phyloP scores from a whole-genome alignment of 2,113 vertebrate genomes.

The Himantopus leucocephalus region DNA sequence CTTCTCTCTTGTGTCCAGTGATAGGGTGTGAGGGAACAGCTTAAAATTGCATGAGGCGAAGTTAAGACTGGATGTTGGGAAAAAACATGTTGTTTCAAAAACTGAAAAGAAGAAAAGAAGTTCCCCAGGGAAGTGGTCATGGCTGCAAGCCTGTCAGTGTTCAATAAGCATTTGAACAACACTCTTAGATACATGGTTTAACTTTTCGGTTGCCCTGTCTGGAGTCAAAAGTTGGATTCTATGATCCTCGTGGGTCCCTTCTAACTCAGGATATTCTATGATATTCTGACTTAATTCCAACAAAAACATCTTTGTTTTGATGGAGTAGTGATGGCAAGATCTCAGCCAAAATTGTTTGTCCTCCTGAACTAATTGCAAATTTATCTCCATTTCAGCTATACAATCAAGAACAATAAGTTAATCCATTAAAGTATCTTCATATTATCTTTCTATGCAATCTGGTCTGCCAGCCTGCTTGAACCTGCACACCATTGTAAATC shows the following conservation, averaged over 20 bases:
- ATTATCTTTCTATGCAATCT: not conserved
- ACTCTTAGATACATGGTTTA: not conserved
- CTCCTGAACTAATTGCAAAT: not conserved
- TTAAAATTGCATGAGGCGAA: not conserved
- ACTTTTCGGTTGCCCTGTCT: not conserved
- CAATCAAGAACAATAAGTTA: not conserved
- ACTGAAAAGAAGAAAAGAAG: not conserved
- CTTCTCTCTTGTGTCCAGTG: not conserved
- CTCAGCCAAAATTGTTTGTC: not conserved
- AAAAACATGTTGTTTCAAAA: not conserved
- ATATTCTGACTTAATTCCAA: not conserved
- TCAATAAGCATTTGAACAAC: not conserved
- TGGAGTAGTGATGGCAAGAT: not conserved
- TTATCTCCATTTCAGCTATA: not conserved
- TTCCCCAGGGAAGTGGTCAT: not conserved
- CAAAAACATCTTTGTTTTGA: not conserved
- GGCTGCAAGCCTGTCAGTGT: not conserved
- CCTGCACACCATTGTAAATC: not conserved
- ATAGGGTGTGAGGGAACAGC: not conserved
- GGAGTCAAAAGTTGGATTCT: not conserved
- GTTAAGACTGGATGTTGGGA: not conserved
- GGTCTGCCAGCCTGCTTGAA: not conserved
- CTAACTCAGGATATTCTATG: not conserved
- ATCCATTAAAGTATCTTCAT: not conserved
- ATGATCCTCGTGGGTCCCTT: not conserved